Percentiles rank a stretch among this genome's conserved stretches.
These are phyloP conservation scores for Agrypnus murinus DNA, from an alignment of 2,888 invertebrate genomes.

Conservation along the genomic window DNA sequence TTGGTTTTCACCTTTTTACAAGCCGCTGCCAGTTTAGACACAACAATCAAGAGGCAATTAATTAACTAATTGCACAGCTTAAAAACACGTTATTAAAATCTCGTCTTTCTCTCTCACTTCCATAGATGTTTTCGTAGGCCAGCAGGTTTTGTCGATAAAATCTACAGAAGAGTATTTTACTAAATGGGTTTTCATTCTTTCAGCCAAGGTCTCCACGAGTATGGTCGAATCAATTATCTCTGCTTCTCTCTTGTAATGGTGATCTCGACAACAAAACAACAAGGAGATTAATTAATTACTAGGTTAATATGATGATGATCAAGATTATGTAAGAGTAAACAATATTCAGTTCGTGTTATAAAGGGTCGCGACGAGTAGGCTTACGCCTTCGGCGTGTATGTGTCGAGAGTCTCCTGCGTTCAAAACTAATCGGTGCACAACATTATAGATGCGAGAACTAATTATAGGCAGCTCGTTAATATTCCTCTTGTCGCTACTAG, in stretches of 20 bases:
- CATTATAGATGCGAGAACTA: slow-evolving; percentile 21
- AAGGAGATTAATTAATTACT: slow-evolving; percentile 24
- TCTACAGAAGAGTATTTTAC: slow-evolving; percentile 5
- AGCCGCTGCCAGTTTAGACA: too few species aligned
- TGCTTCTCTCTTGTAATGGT: slow-evolving; percentile 5
- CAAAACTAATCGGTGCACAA: slow-evolving; percentile 26
- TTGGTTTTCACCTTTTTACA: too few species aligned
- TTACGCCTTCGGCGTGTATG: not conserved
- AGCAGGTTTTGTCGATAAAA: slow-evolving; percentile 13
- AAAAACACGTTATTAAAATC: not conserved
- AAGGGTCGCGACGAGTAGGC: not conserved
- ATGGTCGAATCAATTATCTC: slow-evolving; percentile 6
- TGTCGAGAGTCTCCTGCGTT: not conserved
- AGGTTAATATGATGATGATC: slow-evolving; percentile 23
- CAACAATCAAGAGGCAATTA: too few species aligned
- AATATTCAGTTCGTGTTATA: not conserved
- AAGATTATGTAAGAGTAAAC: slow-evolving; percentile 20
- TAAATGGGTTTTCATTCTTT: slow-evolving; percentile 13
- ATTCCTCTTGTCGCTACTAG: slow-evolving; percentile 22
- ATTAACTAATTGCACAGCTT: too few species aligned
- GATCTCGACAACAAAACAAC: slow-evolving; percentile 10
- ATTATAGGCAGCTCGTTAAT: slow-evolving; percentile 32
- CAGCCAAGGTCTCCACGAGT: slow-evolving; percentile 20
- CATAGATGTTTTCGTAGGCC: slow-evolving; percentile 10
- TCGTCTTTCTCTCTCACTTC: too few species aligned